Evolutionary conservation across 2,888 invertebrate species (phyloP).

Genomic region (Eutolmus rufibarbis): DNA sequence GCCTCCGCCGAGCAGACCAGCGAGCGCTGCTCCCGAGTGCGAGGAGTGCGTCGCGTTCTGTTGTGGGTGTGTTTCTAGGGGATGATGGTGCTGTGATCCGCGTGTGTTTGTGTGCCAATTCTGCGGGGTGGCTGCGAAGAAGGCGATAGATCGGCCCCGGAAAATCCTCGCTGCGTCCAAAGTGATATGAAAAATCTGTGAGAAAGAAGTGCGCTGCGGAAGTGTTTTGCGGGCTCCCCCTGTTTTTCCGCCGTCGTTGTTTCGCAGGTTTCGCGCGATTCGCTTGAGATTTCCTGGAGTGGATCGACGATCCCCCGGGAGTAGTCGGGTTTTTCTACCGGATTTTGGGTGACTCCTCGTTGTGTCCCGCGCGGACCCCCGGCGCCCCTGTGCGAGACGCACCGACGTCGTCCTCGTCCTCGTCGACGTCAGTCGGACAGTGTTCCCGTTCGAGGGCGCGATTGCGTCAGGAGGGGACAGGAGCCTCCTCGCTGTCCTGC

Average conservation of each 20-base stretch:
- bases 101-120: conserved; percentile 26
- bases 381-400: neutral
- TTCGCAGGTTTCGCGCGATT: neutral
- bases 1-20: neutral
- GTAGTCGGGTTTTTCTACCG: neutral
- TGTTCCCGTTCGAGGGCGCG: neutral
- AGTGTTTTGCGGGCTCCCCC: neutral
- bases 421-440: neutral
- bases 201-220: neutral
- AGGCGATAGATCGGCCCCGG: neutral
- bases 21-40: neutral
- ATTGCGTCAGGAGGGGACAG: neutral
- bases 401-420: neutral
- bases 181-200: neutral
- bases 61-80: conserved; percentile 40
- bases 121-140: neutral
- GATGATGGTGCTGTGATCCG: conserved; percentile 30
- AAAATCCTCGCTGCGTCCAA: neutral
- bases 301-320: neutral
- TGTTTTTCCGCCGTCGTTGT: neutral
- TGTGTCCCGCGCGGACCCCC: neutral
- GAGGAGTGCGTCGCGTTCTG: conserved; percentile 7
- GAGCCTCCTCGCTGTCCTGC: neutral
- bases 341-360: neutral
- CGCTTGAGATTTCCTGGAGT: neutral